Percentiles rank a stretch among this genome's conserved stretches.
Evolutionary conservation across 23 tunicate genomes (phyloP).

Genomic region (Diplosoma virens): DNA sequence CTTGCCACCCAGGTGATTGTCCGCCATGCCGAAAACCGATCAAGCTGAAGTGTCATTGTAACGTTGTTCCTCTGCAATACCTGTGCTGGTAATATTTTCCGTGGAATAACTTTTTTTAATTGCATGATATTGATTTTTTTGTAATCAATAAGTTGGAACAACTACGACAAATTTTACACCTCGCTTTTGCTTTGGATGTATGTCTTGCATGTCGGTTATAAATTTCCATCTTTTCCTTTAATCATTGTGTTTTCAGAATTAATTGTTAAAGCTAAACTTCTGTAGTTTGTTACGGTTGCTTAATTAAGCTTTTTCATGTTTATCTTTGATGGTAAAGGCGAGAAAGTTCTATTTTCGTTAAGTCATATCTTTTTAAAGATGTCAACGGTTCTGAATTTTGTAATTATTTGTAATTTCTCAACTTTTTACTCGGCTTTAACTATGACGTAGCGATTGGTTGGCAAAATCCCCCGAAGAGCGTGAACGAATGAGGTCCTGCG

Average conservation of each 20-base stretch:
- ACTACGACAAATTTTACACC: neutral
- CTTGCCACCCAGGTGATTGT: conserved; percentile 74
- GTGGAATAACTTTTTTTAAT: too few relatives aligned
- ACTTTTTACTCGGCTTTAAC: neutral
- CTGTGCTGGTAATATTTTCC: conserved; percentile 59
- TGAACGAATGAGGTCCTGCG: conserved; percentile 52
- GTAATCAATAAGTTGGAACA: neutral
- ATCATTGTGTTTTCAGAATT: too few relatives aligned
- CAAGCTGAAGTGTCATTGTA: conserved; percentile 63
- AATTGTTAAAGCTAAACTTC: too few relatives aligned
- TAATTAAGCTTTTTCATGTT: too few relatives aligned
- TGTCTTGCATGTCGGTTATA: too few relatives aligned
- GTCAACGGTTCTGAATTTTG: too few relatives aligned
- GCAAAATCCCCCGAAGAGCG: conserved; percentile 20
- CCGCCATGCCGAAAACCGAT: conserved; percentile 68
- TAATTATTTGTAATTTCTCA: too few relatives aligned
- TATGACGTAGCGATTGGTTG: conserved; percentile 65
- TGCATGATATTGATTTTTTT: neutral
- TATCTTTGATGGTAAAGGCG: too few relatives aligned
- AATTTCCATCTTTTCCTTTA: too few relatives aligned
- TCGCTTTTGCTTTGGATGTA: neutral
- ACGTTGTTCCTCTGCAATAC: conserved; percentile 28
- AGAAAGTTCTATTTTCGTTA: too few relatives aligned
- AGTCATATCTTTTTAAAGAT: too few relatives aligned
- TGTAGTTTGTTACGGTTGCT: too few relatives aligned